Evolutionary conservation across 2,113 vertebrate species (phyloP).

Genomic region (Saguinus midas): DNA sequence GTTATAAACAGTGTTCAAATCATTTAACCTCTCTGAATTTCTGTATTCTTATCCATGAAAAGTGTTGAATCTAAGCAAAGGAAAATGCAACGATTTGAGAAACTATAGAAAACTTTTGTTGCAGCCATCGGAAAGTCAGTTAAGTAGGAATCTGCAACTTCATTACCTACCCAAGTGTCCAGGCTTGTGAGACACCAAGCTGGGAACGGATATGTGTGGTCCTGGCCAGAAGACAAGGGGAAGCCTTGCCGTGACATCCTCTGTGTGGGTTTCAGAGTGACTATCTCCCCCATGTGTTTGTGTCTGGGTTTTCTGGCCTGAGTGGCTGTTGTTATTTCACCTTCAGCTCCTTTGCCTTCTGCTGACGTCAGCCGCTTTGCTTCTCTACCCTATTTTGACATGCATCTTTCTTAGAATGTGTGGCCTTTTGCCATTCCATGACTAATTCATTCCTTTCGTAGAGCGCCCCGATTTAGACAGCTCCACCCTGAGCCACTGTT

Average conservation of each 20-base stretch:
- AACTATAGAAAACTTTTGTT: not conserved
- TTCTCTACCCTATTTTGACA: not conserved
- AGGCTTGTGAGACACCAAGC: accelerated
- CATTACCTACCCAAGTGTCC: accelerated
- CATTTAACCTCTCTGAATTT: not conserved
- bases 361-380: not conserved
- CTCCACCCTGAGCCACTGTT: not conserved
- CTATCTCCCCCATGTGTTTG: accelerated
- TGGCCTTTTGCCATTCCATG: too few species aligned
- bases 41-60: not conserved
- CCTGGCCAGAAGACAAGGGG: not conserved
- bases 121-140: not conserved
- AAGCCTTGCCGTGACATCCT: not conserved
- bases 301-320: not conserved
- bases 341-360: not conserved
- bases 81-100: not conserved
- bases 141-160: not conserved
- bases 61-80: not conserved
- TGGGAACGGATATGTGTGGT: accelerated
- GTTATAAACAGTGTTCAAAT: not conserved
- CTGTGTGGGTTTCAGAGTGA: not conserved
- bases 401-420: too few species aligned
- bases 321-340: not conserved
- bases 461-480: not conserved
- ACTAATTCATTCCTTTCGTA: too few species aligned